These are phyloP conservation scores for Rhagophthalmus giganteus DNA, from an alignment of 2,888 invertebrate genomes.

Conservation along the genomic window DNA sequence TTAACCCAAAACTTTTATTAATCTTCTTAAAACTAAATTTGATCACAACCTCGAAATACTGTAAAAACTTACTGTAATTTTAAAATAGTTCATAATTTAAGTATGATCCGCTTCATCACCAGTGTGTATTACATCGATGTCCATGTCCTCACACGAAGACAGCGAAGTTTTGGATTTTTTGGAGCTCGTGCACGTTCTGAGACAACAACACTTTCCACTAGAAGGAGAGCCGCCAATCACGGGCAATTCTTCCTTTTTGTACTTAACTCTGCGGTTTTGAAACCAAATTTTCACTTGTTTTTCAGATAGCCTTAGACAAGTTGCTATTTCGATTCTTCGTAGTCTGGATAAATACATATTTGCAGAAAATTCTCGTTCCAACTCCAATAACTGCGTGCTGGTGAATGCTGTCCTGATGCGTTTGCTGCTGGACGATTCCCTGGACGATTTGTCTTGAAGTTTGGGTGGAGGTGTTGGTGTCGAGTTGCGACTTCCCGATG, in stretches of 20 bases:
- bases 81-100: too few species aligned
- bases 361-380: slow-evolving; percentile 85
- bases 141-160: slow-evolving; percentile 49
- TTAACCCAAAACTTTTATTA: background rate
- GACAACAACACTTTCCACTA: slow-evolving; percentile 58
- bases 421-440: slow-evolving; percentile 72
- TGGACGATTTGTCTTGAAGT: slow-evolving; percentile 55
- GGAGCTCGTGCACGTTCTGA: slow-evolving; percentile 54
- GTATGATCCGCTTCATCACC: slow-evolving; percentile 39
- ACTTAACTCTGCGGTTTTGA: slow-evolving; percentile 89
- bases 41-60: too few species aligned
- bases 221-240: slow-evolving; percentile 29
- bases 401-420: slow-evolving; percentile 93
- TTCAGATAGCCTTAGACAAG: slow-evolving; percentile 82
- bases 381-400: slow-evolving; percentile 81
- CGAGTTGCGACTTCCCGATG: slow-evolving; percentile 58
- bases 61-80: too few species aligned
- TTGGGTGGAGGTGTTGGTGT: slow-evolving; percentile 60
- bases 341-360: slow-evolving; percentile 91
- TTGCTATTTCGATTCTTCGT: slow-evolving; percentile 91
- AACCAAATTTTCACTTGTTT: slow-evolving; percentile 97
- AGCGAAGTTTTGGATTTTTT: slow-evolving; percentile 41
- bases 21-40: slow-evolving; percentile 7
- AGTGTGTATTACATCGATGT: slow-evolving; percentile 51
- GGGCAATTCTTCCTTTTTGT: slow-evolving; percentile 85